Evolutionary conservation across 1,140 invertebrate species (phyloP), one percentile per base, ranked within the genome.

Genomic region (Megalopta genalis): DNA sequence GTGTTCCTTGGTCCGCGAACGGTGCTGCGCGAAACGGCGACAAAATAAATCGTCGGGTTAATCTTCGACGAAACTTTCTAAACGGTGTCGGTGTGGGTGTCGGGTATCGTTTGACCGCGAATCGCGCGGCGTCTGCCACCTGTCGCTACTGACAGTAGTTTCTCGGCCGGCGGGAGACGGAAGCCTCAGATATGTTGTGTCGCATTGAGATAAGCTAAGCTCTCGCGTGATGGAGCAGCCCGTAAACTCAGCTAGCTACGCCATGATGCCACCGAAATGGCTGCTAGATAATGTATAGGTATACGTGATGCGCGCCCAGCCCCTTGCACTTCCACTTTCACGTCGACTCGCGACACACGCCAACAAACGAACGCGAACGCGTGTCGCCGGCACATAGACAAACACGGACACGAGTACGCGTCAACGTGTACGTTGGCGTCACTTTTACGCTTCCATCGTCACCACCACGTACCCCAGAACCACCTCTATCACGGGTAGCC

Each of bases 191-290:
- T 92, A 92, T 87, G 91, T 92, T 91, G 88, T 80, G 86, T 87
- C 87, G 89, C 89, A 90, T 90, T 90, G 86, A 91, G 91, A 92
- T 93, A 93, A 93, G 91, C 90, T 90, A 91, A 92, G 89, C 90
- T 91, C 88, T 88, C 86, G 78, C 87, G 86, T 88, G 91, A 92
- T 90, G 89, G 88, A 92, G 88, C 90, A 86, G 88, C 87, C 90
- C 88, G 90, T 92, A 91, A 92, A 92, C 88, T 91, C 86, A 74
- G 85, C 59, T 76, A 85, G 84, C 80, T 79, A 73, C 80, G 81
- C 83, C 90, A 90, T 89, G 88, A 90, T 89, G 88, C 82, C 84
- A 88, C 86, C 86, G 70, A 91, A 93, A 92, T 91, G 90, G 88
- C 88, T 90, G 85, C 86, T 90, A 81, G 88, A 90, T 92, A 91